Conservation (phyloP, 2,888 invertebrate genomes). For the Bhutanitis thaidina region DNA sequence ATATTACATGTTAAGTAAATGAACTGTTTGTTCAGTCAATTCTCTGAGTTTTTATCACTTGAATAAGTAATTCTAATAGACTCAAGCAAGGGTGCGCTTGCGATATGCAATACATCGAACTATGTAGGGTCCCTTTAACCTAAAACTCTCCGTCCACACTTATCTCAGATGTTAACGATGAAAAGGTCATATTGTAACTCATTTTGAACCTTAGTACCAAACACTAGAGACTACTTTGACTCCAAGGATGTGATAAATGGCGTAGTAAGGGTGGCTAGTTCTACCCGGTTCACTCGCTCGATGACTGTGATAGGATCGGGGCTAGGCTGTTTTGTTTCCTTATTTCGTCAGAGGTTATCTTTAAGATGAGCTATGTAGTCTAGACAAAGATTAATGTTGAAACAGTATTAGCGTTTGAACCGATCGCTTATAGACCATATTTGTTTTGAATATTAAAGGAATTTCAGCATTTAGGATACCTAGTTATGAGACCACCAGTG, state of each 20-base stretch:
- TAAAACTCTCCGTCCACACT: constrained; percentile 62
- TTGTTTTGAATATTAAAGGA: too few species aligned
- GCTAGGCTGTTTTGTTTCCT: constrained; percentile 53
- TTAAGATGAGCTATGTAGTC: constrained; percentile 29
- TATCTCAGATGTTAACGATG: constrained; percentile 62
- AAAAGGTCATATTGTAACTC: constrained; percentile 16
- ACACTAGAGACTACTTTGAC: constrained; percentile 24
- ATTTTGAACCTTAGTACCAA: constrained; percentile 31
- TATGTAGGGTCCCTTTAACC: constrained; percentile 55
- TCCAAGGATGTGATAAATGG: constrained; percentile 21
- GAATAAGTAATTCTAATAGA: constrained; percentile 46
- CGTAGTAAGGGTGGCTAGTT: constrained; percentile 28
- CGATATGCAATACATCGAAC: constrained; percentile 47
- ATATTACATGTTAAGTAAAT: too few species aligned
- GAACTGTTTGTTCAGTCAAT: too few species aligned
- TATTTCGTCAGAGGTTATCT: constrained; percentile 44
- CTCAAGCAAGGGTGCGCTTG: constrained; percentile 33
- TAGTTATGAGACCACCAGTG: too few species aligned
- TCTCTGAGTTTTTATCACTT: constrained; percentile 23
- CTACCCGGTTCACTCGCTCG: constrained; percentile 32
- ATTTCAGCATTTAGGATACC: too few species aligned
- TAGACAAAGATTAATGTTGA: constrained; percentile 1
- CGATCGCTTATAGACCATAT: not conserved
- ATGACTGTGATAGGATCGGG: constrained; percentile 52
- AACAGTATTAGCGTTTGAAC: not conserved